These are phyloP conservation scores for Caenorhabditis inopinata DNA, from an alignment of 1,140 invertebrate genomes.

Conservation along the genomic window DNA sequence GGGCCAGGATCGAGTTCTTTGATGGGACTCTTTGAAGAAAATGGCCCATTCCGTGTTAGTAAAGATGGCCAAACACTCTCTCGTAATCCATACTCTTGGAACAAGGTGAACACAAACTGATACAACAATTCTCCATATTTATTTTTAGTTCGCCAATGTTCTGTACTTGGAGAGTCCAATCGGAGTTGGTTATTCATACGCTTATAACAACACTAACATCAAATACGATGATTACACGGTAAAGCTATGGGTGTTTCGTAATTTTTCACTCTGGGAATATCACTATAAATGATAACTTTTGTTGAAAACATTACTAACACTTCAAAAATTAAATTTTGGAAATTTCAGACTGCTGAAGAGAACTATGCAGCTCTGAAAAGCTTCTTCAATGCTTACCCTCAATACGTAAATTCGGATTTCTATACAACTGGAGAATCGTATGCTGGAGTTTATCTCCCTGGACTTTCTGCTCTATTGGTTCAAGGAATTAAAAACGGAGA, in stretches of 20 bases:
- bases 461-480: slow-evolving; percentile 68
- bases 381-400: slow-evolving; percentile 70
- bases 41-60: slow-evolving; percentile 69
- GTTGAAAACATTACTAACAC: too few relatives aligned
- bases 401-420: slow-evolving; percentile 68
- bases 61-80: slow-evolving; percentile 65
- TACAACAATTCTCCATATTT: not conserved
- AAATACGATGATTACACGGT: slow-evolving; percentile 67
- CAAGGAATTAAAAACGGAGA: slow-evolving; percentile 39
- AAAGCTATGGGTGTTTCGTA: too few relatives aligned
- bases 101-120: slow-evolving; percentile 58
- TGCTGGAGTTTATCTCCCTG: slow-evolving; percentile 68
- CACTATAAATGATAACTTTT: too few relatives aligned
- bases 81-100: slow-evolving; percentile 69
- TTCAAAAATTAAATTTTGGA: not conserved
- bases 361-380: slow-evolving; percentile 69
- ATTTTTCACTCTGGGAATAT: too few relatives aligned
- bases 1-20: slow-evolving; percentile 71
- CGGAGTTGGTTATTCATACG: slow-evolving; percentile 71
- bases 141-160: slow-evolving; percentile 74
- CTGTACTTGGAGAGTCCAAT: slow-evolving; percentile 71
- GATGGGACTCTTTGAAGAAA: slow-evolving; percentile 69
- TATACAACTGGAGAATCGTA: slow-evolving; percentile 69
- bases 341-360: slow-evolving; percentile 63
- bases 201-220: slow-evolving; percentile 56